Evolutionary conservation across 2,113 vertebrate species (phyloP).

Genomic region (Morone chrysops): DNA sequence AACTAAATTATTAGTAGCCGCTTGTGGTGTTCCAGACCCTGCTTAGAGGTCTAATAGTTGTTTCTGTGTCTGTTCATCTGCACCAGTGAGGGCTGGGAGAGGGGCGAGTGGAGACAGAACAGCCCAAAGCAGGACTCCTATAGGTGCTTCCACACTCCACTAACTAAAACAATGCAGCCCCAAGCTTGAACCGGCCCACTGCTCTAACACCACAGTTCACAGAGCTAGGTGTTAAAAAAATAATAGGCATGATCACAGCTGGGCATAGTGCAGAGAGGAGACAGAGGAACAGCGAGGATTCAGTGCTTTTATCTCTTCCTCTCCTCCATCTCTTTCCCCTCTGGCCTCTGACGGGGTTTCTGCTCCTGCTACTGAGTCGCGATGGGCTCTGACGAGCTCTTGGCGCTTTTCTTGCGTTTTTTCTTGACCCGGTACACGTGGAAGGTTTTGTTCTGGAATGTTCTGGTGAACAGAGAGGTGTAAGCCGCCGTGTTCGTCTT

Average conservation of each 20-base stretch:
- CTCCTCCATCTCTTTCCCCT: constrained; percentile 21
- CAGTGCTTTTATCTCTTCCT: constrained; percentile 30
- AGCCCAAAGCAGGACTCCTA: constrained; percentile 24
- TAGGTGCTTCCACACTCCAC: constrained; percentile 20
- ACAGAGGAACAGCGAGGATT: constrained; percentile 44
- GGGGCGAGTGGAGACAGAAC: neutral
- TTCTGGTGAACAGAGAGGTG: constrained; percentile 86
- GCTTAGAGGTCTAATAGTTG: neutral
- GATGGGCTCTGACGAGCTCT: constrained; percentile 44
- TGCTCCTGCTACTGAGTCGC: constrained; percentile 45
- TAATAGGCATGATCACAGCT: constrained; percentile 56
- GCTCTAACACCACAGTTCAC: constrained; percentile 37
- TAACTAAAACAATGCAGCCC: constrained; percentile 38
- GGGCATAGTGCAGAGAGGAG: constrained; percentile 42
- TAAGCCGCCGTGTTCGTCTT: constrained; percentile 87
- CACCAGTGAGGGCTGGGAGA: neutral
- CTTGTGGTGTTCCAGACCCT: neutral
- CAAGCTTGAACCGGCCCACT: constrained; percentile 3
- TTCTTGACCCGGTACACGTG: constrained; percentile 91
- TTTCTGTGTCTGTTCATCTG: constrained; percentile 17
- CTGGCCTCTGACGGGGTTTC: constrained; percentile 14
- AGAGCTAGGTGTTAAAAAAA: constrained; percentile 49
- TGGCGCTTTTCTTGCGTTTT: constrained; percentile 77
- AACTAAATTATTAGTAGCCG: neutral
- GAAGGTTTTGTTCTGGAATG: constrained; percentile 97